Evolutionary conservation across 2,113 vertebrate species (phyloP).

Genomic region (Macroglossus sobrinus): DNA sequence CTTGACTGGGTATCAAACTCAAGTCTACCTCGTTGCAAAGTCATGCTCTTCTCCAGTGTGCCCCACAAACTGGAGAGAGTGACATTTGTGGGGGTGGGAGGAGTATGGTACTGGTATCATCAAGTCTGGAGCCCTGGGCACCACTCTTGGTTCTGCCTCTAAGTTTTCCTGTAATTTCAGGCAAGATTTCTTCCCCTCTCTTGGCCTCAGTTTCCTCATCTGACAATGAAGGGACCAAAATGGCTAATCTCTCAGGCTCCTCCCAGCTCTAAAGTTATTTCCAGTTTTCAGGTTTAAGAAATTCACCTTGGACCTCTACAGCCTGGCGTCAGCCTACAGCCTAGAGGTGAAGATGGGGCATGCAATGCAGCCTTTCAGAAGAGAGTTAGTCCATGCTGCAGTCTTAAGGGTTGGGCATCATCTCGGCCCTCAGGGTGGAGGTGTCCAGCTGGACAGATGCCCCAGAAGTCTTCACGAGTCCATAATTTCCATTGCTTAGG

Average conservation of each 20-base stretch:
- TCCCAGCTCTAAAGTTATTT: not conserved
- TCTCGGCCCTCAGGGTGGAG: not conserved
- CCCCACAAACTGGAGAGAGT: not conserved
- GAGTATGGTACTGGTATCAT: not conserved
- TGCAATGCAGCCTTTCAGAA: not conserved
- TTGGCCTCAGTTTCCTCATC: not conserved
- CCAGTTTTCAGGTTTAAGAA: not conserved
- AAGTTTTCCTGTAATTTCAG: not conserved
- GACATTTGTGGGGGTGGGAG: not conserved
- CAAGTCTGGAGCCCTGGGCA: not conserved
- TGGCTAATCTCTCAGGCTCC: not conserved
- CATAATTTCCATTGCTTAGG: not conserved
- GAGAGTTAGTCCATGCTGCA: not conserved
- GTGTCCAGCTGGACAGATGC: not conserved
- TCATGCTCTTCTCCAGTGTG: not conserved
- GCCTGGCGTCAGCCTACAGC: not conserved
- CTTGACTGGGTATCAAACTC: not conserved
- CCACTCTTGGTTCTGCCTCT: not conserved
- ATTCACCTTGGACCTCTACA: not conserved
- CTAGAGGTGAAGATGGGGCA: fast-evolving
- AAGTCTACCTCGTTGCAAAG: not conserved
- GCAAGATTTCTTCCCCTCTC: not conserved
- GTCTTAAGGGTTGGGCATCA: no score
- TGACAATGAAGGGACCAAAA: not conserved
- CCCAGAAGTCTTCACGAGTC: not conserved